Base-by-base conservation (phyloP, 2,113 vertebrate genomes). In the Oriolus oriolus region DNA sequence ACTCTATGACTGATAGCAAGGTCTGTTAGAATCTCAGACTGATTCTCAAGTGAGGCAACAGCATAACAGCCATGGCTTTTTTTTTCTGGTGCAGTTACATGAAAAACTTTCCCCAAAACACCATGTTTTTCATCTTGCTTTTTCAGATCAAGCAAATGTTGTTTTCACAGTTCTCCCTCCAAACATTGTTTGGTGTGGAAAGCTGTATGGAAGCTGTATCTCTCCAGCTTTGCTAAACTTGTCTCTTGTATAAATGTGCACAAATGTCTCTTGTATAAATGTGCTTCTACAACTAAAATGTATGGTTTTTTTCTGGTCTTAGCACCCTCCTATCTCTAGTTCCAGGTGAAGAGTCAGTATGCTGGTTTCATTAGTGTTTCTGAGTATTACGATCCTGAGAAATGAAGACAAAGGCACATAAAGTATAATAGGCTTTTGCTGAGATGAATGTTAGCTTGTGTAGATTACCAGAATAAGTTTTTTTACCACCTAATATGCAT, bases 401-500 rank as follows among this genome's bases (percentile, higher is more conserved):
- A 16, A 60, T n/a, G 63, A 90, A 90, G 56, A 73, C 13, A 9
- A 61, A 60, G 61, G 63, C 7, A 4, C n/a, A 33, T 52, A 80
- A 60, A 82, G 35, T 42, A 30, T 73, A 89, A 94, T 27, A 73
- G 52, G 6, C 53, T 50, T 69, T 30, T 42, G 57, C 13, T 41
- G 75, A 94, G 87, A 97, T 92, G 56, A 84, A 96, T 78, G 64
- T 42, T 75, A 52, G 70, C 53, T 83, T 20, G 26, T 7, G 4
- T 35, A 78, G 78, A 78, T 85, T 61, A 81, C 63, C 47, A 23
- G 30, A 89, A 71, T 61, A 35, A 89, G 56, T 76, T 84, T 5
- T 73, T 93, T 92, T 42, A 64, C 81, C 6, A 6, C 71, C 84
- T 95, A 95, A 97, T 86, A 74, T 30, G 90, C 94, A 88, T 90